Percentiles rank a stretch among this genome's conserved stretches.
phyloP scores from a whole-genome alignment of 2,797 vertebrate genomes.

The Lithobates pipiens region DNA sequence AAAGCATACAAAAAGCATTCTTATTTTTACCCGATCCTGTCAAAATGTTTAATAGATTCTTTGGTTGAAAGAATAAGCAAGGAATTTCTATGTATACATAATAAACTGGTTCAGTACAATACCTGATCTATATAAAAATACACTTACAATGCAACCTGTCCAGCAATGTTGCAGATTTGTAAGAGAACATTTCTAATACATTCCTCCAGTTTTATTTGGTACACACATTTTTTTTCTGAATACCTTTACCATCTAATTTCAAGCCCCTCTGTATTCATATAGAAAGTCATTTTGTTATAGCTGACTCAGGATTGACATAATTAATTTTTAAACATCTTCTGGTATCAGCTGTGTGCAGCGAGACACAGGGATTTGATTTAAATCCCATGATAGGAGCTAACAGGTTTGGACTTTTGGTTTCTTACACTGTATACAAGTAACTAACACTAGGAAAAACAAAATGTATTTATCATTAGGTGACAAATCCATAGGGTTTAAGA shows the following conservation, averaged over 20 bases:
- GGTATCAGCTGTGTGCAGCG: background rate
- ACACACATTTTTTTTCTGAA: no score
- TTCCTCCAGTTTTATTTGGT: no score
- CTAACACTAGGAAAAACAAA: background rate
- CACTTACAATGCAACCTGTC: no score
- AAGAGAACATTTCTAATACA: no score
- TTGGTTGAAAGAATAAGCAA: no score
- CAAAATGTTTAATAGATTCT: no score
- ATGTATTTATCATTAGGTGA: background rate
- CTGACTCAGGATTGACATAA: constrained; percentile 6
- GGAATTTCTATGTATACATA: no score
- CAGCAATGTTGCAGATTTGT: no score
- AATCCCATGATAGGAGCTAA: background rate
- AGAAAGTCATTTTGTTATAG: background rate
- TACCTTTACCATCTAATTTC: background rate
- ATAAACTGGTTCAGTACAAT: no score
- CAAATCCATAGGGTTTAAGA: background rate
- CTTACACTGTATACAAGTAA: background rate
- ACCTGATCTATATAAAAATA: no score
- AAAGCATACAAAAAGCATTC: no score
- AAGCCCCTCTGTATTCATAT: background rate
- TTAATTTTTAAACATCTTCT: constrained; percentile 8
- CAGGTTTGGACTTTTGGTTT: background rate
- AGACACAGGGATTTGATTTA: background rate
- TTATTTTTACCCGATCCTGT: no score